Conservation (phyloP, 2,797 vertebrate species). For the Tokudaia tokunoshimensis region DNA sequence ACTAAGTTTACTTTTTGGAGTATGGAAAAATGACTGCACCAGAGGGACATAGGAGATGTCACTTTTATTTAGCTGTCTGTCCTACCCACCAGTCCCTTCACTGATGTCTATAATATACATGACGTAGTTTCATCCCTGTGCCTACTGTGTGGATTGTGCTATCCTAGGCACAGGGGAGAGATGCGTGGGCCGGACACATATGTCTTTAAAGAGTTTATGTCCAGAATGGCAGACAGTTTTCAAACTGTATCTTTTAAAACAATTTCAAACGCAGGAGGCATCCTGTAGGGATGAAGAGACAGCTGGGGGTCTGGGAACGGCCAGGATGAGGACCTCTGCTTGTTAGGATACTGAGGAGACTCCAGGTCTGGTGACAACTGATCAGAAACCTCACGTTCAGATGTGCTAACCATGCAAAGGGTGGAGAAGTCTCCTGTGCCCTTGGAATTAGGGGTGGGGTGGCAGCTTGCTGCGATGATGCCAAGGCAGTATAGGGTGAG, state of each 20-base stretch:
- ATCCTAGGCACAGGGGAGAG: neutral
- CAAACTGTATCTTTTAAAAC: neutral
- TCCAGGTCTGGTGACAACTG: neutral
- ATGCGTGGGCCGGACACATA: neutral
- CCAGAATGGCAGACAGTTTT: neutral
- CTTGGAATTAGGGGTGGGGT: neutral
- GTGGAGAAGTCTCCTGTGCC: neutral
- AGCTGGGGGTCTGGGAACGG: neutral
- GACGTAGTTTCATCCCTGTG: neutral
- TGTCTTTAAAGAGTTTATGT: neutral
- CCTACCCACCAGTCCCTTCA: neutral
- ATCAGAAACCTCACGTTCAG: neutral
- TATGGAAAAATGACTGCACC: neutral
- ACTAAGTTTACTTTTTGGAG: neutral
- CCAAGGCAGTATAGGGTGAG: neutral
- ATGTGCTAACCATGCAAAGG: too few relatives aligned
- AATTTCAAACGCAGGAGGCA: neutral
- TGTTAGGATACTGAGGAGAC: neutral
- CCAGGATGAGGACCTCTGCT: fast-evolving
- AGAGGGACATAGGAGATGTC: neutral
- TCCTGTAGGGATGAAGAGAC: neutral
- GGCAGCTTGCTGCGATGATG: fast-evolving
- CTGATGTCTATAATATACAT: neutral
- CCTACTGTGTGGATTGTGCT: too few relatives aligned
- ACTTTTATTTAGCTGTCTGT: neutral